A percentile compares a stretch with the other conserved stretches of the same genome.
These are phyloP conservation scores for Hepsetus odoe DNA, from an alignment of 2,113 vertebrate genomes.

Conservation along the genomic window DNA sequence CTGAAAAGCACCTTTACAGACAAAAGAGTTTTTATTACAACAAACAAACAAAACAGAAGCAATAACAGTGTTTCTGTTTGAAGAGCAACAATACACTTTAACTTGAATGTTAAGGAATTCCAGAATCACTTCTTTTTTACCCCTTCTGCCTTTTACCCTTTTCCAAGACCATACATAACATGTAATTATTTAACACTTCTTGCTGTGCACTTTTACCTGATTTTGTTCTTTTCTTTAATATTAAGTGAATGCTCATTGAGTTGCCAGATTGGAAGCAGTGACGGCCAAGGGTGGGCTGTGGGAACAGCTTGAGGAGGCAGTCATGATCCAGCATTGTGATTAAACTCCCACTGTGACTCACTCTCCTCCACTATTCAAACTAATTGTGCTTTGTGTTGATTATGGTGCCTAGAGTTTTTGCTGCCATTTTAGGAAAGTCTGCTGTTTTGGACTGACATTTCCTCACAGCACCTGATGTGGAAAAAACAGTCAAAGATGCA, in stretches of 20 bases:
- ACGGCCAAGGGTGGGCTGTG: slow-evolving; percentile 34
- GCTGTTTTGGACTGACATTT: slow-evolving; percentile 56
- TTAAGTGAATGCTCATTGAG: slow-evolving; percentile 11
- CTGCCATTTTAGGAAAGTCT: slow-evolving; percentile 49
- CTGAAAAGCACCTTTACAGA: no score
- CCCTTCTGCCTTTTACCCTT: no score
- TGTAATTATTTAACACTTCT: not conserved
- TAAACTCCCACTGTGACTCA: slow-evolving; percentile 72
- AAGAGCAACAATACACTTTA: no score
- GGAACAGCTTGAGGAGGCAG: slow-evolving; percentile 69
- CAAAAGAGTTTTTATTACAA: no score
- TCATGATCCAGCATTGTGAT: slow-evolving; percentile 73
- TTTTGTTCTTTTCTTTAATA: not conserved
- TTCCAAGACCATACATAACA: not conserved
- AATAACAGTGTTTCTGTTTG: no score
- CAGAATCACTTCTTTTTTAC: no score
- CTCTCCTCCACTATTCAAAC: slow-evolving; percentile 62
- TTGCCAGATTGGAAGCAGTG: slow-evolving; percentile 43
- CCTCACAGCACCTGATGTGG: slow-evolving; percentile 33
- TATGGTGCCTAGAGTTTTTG: slow-evolving; percentile 63
- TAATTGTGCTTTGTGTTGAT: slow-evolving; percentile 70
- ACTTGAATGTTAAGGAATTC: no score
- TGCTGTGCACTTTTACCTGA: not conserved
- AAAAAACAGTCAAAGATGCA: not conserved
- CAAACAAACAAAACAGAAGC: no score